Conservation (phyloP, 2,888 invertebrate genomes). For the Synanthedon tipuliformis region DNA sequence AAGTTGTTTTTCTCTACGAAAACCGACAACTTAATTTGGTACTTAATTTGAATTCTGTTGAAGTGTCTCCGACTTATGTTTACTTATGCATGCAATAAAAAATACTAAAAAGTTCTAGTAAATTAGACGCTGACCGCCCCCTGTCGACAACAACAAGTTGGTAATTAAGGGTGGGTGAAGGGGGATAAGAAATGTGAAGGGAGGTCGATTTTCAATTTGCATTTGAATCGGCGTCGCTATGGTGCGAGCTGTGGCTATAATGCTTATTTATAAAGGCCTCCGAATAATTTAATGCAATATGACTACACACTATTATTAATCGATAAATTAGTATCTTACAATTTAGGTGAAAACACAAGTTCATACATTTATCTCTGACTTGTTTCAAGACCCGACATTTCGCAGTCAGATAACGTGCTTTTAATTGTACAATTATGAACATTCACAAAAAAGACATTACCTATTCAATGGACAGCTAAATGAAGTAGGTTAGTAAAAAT, state of each 20-base stretch:
- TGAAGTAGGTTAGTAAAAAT: too few species aligned
- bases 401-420: constrained; percentile 25
- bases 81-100: constrained; percentile 1
- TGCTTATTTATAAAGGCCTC: constrained; percentile 25
- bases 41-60: background rate
- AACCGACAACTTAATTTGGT: background rate
- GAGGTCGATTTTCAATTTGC: constrained; percentile 37
- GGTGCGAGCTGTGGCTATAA: constrained; percentile 13
- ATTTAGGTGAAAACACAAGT: too few species aligned
- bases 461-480: too few species aligned
- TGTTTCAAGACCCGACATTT: constrained; percentile 7
- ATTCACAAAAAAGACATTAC: too few species aligned
- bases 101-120: constrained; percentile 15
- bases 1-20: too few species aligned
- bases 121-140: constrained; percentile 21
- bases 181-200: constrained; percentile 17
- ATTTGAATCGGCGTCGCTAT: constrained; percentile 28
- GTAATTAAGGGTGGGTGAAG: constrained; percentile 26
- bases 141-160: constrained; percentile 21
- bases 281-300: constrained; percentile 31
- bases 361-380: background rate
- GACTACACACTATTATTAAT: background rate
- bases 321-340: too few species aligned
- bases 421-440: constrained; percentile 35
- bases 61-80: background rate